phyloP scores from a whole-genome alignment of 37 sponge, comb jelly and placozoan species.

The Aplysina aerophoba region DNA sequence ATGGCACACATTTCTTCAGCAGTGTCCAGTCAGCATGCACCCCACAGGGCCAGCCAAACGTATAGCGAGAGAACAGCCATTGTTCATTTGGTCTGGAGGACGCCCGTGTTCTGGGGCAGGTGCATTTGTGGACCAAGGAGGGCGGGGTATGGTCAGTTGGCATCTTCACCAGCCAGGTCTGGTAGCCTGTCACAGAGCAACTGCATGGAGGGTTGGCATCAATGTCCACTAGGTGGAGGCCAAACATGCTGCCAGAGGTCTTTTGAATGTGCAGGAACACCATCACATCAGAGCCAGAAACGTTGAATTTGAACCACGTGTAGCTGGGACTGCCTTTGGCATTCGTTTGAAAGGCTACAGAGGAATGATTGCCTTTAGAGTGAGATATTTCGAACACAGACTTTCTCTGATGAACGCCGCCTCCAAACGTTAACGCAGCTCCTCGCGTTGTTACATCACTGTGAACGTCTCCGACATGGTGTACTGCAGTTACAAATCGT shows the following conservation, averaged over 20 bases:
- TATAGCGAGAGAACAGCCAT: constrained; percentile 86
- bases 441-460: too few relatives aligned
- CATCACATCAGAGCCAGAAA: constrained; percentile 20
- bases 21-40: constrained; percentile 79
- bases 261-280: constrained; percentile 93
- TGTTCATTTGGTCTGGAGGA: constrained; percentile 19
- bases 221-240: constrained; percentile 50
- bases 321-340: too few relatives aligned
- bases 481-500: too few relatives aligned
- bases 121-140: background rate
- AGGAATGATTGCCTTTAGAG: too few relatives aligned
- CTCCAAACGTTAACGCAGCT: too few relatives aligned
- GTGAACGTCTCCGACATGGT: too few relatives aligned
- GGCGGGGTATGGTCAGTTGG: background rate
- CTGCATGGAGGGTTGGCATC: too few relatives aligned
- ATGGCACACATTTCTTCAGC: constrained; percentile 64
- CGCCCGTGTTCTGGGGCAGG: background rate
- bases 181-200: background rate
- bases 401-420: too few relatives aligned
- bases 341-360: too few relatives aligned
- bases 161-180: background rate
- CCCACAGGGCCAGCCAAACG: constrained; percentile 86
- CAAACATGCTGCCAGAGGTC: constrained; percentile 84
- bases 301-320: too few relatives aligned
- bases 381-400: too few relatives aligned